phyloP scores from a whole-genome alignment of 2,113 vertebrate species.

The Xiphias gladius region DNA sequence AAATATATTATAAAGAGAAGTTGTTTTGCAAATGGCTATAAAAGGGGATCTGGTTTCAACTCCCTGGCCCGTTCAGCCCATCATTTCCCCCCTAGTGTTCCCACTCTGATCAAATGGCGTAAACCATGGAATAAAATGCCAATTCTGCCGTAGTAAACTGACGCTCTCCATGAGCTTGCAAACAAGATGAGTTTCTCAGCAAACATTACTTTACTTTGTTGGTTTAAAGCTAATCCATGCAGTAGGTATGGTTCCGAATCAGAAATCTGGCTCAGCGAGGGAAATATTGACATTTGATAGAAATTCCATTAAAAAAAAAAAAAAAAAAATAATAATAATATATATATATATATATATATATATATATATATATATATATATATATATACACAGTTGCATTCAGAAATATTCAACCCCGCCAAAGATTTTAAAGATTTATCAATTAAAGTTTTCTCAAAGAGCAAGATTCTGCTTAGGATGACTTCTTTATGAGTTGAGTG shows the following conservation, averaged over 20 bases:
- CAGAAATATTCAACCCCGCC: too few species aligned
- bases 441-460: too few species aligned
- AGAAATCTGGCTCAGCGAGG: not conserved
- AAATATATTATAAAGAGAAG: constrained; percentile 61
- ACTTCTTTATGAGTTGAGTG: too few species aligned
- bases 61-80: not conserved
- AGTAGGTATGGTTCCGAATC: not conserved
- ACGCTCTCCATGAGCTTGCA: not conserved
- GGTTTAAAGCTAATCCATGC: not conserved
- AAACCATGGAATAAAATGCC: constrained; percentile 19
- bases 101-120: constrained; percentile 36
- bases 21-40: constrained; percentile 70
- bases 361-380: too few species aligned
- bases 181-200: not conserved
- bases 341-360: too few species aligned
- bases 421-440: too few species aligned
- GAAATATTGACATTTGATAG: not conserved
- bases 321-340: too few species aligned
- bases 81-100: constrained; percentile 44
- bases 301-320: too few species aligned
- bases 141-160: constrained; percentile 6
- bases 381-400: too few species aligned
- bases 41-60: constrained; percentile 64
- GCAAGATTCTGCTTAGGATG: too few species aligned
- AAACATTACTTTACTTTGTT: constrained; percentile 1